Evolutionary conservation across 2,797 vertebrate genomes (phyloP), one percentile per base, ranked within the genome.

Genomic region (Sebastes vulpes): DNA sequence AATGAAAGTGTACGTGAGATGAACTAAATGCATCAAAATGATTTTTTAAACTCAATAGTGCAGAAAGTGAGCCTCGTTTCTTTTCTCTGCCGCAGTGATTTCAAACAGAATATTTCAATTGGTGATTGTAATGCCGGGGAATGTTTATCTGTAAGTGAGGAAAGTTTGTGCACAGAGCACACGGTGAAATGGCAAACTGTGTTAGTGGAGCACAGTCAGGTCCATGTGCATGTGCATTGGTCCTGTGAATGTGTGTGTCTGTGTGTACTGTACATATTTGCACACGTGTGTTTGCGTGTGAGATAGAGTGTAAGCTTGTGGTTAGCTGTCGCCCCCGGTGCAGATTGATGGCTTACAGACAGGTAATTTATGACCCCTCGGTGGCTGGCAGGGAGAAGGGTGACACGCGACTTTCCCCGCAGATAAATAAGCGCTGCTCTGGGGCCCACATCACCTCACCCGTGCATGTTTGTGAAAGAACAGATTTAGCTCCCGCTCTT

Each of bases 311-410:
- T 88, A 67, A 80, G 71, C 86, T 79, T 74, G 84, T 82, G 85
- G 78, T 89, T 77, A 16, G 65, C 88, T 83, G 90, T 93, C 81
- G 54, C 86, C 82, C 77, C 73, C 69, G 58, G 84, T 89, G 77
- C 66, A 90, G 93, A 93, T 92, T 95, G 94, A 95, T 93, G 90
- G 77, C 83, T 93, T 84, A 88, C 86, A 84, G 93, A 94, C 92
- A 93, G 93, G 92, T 95, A 91, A 95, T 95, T 94, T 95, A 95
- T 96, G 94, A 94, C 92, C 90, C 89, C 89, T 94, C 75, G 16
- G 87, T 90, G 77, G 82, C 89, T 89, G 89, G 79, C 87, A 80
- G 91, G 70, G 75, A 86, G 88, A 88, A 81, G 56, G 82, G 81
- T 95, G 92, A 95, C 89, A 89, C 75, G 83, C 77, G 67, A 89